Conservation (phyloP, 2,888 invertebrate genomes). For the Eurytoma californica region DNA sequence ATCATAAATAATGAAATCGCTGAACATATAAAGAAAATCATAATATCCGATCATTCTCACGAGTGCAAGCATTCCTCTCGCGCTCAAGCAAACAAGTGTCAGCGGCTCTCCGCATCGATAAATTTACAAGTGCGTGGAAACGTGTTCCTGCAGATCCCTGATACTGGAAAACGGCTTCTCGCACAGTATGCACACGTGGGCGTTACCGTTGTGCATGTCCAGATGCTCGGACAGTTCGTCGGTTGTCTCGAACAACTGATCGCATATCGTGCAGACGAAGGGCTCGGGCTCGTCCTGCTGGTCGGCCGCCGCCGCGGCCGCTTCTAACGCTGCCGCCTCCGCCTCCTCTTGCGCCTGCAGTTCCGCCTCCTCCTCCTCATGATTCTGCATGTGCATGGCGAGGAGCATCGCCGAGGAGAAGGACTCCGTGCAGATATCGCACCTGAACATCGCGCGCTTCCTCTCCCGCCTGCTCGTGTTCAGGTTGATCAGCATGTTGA, state of each 20-base stretch:
- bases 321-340: conserved; percentile 61
- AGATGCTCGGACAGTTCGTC: conserved; percentile 67
- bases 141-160: conserved; percentile 69
- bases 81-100: too few species aligned
- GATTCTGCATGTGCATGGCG: conserved; percentile 70
- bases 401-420: conserved; percentile 67
- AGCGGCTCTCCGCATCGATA: too few species aligned
- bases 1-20: not conserved
- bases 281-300: conserved; percentile 53
- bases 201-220: conserved; percentile 67
- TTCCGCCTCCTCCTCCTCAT: conserved; percentile 71
- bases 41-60: not conserved
- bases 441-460: conserved; percentile 59
- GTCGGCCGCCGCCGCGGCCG: conserved; percentile 59
- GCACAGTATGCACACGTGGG: conserved; percentile 69
- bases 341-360: conserved; percentile 69
- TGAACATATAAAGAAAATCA: not conserved
- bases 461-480: conserved; percentile 53
- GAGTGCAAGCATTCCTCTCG: too few species aligned
- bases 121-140: conserved; percentile 67
- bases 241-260: conserved; percentile 65
- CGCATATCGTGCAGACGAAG: conserved; percentile 68
- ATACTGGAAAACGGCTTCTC: conserved; percentile 69
- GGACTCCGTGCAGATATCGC: conserved; percentile 65
- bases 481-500: conserved; percentile 67